Evolutionary conservation across 1,140 invertebrate species (phyloP), one percentile per base, ranked within the genome.

Genomic region (Macrosteles quadrilineatus): DNA sequence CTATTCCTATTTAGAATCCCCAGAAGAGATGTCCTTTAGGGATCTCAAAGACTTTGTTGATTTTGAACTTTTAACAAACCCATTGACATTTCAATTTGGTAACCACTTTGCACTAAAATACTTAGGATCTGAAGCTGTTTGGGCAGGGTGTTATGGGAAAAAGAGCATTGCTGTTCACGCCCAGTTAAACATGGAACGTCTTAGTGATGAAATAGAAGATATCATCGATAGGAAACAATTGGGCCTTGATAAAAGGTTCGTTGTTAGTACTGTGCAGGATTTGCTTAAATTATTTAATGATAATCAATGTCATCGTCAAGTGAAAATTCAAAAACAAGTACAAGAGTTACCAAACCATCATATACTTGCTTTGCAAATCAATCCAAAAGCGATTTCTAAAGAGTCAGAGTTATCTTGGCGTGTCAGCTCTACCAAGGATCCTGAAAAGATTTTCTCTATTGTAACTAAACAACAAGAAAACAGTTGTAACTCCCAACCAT

Each of bases 141-240:
- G 70, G 70, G 66, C 70, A 1, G 67, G 65, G 27, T 64, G 67
- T 55, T 71, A 68, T 19, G 65, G 55, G 1, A 68, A 68, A 45
- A 62, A 25, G 23, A 21, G 31, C 19, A 57, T 68, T 3, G 50
- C 50, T 40, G 21, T 71, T 2, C 32, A 67, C 32, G 70, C 59
- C 25, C 70, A 67, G n/a, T 36, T 71, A 21, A 67, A 71, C 36
- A 47, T 68, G 14, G 70, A 71, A 27, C 57, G 29, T 14, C 30
- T 67, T 11, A 67, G 47, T 40, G 68, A 67, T 64, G 57, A 71
- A 64, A 32, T 71, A 17, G 19, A 55, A 63, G 63, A 55, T 27
- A 25, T 71, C 31, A 27, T 66, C 36, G 47, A 71, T 25, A 45
- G 32, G 19, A 29, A 59, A 43, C 32, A 36, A 6, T 36, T 6